phyloP scores from a whole-genome alignment of 1,140 invertebrate genomes.

The Hylyphantes graminicola region DNA sequence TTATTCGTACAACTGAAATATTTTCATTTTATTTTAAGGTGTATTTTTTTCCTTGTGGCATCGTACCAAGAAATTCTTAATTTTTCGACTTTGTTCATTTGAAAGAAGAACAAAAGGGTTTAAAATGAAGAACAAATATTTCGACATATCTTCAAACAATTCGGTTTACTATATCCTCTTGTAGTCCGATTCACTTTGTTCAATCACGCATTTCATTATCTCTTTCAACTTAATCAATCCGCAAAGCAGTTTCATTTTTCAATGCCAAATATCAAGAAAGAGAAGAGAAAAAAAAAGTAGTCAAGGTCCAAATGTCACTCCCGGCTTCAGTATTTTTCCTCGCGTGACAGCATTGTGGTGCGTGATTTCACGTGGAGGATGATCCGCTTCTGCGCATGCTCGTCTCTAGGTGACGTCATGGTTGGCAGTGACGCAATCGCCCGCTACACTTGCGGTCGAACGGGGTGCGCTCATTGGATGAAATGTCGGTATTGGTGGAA shows the following conservation, averaged over 20 bases:
- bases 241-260: conserved; percentile 1
- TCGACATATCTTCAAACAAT: no score
- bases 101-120: no score
- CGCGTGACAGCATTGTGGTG: conserved; percentile 11
- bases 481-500: not conserved
- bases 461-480: conserved; percentile 34
- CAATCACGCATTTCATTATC: no score
- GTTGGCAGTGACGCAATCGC: conserved; percentile 18
- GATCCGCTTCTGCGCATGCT: conserved; percentile 14
- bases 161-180: no score
- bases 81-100: no score
- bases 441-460: conserved; percentile 54
- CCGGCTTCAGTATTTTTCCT: not conserved
- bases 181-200: no score
- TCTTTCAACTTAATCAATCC: no score
- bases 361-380: conserved; percentile 12
- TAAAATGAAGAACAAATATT: no score
- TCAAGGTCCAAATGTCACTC: conserved; percentile 31
- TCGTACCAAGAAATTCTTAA: no score
- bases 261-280: conserved; percentile 9
- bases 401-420: conserved; percentile 3
- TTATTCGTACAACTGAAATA: no score
- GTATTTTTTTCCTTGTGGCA: no score
- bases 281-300: not conserved
- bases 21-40: no score